Evolutionary conservation across 1,140 invertebrate species (phyloP).

Genomic region (Bombus difficillimus): DNA sequence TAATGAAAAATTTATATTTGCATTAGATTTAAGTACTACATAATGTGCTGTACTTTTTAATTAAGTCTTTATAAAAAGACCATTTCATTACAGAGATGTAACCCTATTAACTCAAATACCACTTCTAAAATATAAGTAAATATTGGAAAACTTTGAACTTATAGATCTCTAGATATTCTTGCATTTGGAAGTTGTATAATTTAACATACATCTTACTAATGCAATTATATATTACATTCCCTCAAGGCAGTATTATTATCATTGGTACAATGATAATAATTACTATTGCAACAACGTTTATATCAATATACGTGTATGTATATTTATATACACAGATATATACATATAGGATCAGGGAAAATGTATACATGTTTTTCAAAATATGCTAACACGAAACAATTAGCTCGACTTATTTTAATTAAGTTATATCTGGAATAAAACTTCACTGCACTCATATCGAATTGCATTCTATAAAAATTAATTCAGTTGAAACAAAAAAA

Average conservation of each 20-base stretch:
- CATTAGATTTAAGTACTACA: conserved; percentile 36
- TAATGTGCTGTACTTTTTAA: background rate
- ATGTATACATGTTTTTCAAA: background rate
- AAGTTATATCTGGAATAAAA: background rate
- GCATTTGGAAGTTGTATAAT: conserved; percentile 43
- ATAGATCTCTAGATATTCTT: conserved; percentile 8
- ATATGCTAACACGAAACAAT: background rate
- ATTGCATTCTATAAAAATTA: background rate
- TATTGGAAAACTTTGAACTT: conserved; percentile 10
- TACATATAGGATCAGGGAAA: conserved; percentile 4
- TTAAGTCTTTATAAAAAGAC: background rate
- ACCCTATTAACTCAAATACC: background rate
- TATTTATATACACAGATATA: conserved; percentile 27
- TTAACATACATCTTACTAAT: conserved; percentile 28
- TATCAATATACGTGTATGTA: conserved; percentile 39
- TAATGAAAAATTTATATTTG: background rate
- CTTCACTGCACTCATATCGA: background rate
- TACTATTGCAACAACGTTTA: conserved; percentile 43
- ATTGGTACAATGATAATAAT: conserved; percentile 36
- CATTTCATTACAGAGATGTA: background rate
- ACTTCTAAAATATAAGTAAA: background rate
- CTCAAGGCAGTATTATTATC: conserved; percentile 53
- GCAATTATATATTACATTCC: conserved; percentile 42
- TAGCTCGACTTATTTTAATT: background rate
- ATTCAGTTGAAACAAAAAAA: background rate